Percentiles rank a stretch among this genome's conserved stretches.
Evolutionary conservation across 2,113 vertebrate species (phyloP).

Genomic region (Mus pahari): DNA sequence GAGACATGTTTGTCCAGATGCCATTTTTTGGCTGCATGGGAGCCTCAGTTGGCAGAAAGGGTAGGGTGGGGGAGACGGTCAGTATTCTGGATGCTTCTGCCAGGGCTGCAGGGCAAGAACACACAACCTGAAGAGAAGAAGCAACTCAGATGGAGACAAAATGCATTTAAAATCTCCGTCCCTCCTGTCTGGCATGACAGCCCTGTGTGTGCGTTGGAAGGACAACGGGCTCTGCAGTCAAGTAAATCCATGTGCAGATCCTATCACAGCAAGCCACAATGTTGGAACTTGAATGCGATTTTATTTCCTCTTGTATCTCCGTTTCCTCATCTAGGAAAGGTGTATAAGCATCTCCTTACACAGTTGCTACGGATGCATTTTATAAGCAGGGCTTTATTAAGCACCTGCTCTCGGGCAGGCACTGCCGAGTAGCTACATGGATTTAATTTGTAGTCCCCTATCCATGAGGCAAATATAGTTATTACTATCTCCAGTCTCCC

Average conservation of each 20-base stretch:
- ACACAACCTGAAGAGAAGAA: constrained; percentile 51
- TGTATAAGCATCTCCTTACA: background rate
- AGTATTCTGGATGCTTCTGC: background rate
- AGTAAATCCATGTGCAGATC: background rate
- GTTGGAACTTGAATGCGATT: background rate
- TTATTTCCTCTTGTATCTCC: constrained; percentile 3
- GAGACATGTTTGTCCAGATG: constrained; percentile 39
- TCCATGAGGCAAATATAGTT: background rate
- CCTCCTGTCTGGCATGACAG: constrained; percentile 38
- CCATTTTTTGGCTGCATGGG: constrained; percentile 44
- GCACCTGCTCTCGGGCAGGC: constrained; percentile 51
- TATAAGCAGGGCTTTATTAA: constrained; percentile 42
- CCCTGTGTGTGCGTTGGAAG: background rate
- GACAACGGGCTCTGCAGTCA: constrained; percentile 51
- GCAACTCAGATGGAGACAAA: constrained; percentile 55
- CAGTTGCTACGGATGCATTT: background rate
- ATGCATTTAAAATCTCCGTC: constrained; percentile 46
- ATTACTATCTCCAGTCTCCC: constrained; percentile 17
- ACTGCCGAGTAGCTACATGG: background rate
- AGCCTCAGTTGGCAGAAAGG: background rate
- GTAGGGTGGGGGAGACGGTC: background rate
- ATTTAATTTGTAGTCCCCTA: constrained; percentile 26
- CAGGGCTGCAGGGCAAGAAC: constrained; percentile 37
- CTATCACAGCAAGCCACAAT: background rate
- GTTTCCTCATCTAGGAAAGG: constrained; percentile 42